phyloP scores from a whole-genome alignment of 2,113 vertebrate genomes.

The Thunnus maccoyii region DNA sequence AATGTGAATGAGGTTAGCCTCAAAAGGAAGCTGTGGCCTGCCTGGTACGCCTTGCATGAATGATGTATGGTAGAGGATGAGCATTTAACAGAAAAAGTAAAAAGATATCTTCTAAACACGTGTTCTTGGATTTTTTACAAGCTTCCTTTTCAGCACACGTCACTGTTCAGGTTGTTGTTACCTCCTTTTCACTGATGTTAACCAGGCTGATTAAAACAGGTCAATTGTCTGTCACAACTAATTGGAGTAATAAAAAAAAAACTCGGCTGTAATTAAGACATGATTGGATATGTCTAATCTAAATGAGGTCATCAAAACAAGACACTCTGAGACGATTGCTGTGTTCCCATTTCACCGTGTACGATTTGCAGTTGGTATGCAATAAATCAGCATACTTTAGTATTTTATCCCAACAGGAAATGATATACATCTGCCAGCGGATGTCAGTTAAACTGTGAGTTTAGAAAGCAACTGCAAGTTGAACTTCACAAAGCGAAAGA shows the following conservation, averaged over 20 bases:
- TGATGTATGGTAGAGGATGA: no score
- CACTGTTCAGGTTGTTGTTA: not conserved
- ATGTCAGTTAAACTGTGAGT: no score
- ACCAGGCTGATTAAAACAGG: conserved; percentile 29
- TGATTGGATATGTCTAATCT: not conserved
- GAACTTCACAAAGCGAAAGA: no score
- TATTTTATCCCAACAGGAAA: no score
- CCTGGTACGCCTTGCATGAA: no score
- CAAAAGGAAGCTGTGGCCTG: not conserved
- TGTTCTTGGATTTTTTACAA: not conserved
- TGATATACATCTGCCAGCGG: no score
- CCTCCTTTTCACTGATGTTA: not conserved
- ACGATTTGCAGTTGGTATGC: no score
- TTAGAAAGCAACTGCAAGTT: no score
- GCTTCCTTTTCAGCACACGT: not conserved
- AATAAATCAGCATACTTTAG: no score
- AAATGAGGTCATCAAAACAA: conserved; percentile 55
- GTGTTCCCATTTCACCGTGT: conserved; percentile 30
- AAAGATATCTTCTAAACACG: no score
- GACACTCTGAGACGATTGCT: not conserved
- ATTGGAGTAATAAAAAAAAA: conserved; percentile 3
- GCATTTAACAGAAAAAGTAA: no score
- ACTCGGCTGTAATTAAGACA: conserved; percentile 34
- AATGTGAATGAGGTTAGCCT: not conserved
- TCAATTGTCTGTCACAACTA: conserved; percentile 30